phyloP scores from a whole-genome alignment of 2,888 invertebrate species.

The Polydrusus cervinus region DNA sequence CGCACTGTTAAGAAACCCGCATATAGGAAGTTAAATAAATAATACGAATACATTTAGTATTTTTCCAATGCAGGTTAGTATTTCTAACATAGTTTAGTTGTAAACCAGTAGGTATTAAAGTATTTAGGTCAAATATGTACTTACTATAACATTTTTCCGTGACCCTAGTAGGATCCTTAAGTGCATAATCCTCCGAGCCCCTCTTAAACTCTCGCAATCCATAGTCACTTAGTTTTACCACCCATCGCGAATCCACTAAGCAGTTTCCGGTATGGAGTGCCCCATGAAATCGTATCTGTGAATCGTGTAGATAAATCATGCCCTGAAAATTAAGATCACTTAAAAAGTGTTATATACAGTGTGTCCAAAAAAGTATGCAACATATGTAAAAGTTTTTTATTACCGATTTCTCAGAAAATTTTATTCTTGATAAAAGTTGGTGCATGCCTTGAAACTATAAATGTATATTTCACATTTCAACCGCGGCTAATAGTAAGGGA shows the following conservation, averaged over 20 bases:
- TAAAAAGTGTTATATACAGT: neutral
- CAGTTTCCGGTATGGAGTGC: conserved; percentile 93
- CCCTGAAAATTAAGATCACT: conserved; percentile 76
- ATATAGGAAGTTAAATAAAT: no score
- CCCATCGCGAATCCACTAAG: conserved; percentile 95
- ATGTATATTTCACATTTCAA: no score
- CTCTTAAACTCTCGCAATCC: conserved; percentile 90
- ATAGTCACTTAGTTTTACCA: conserved; percentile 93
- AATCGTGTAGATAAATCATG: conserved; percentile 92
- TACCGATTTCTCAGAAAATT: no score
- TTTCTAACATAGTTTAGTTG: neutral
- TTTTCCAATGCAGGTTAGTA: neutral
- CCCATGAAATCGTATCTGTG: conserved; percentile 90
- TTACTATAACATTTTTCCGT: conserved; percentile 83
- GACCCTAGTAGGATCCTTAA: conserved; percentile 75
- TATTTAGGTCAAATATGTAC: conserved; percentile 59
- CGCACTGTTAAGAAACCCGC: no score
- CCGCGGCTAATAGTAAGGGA: no score
- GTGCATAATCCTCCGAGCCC: conserved; percentile 79
- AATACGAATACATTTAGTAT: neutral
- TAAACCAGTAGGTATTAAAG: neutral
- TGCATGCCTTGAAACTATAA: no score
- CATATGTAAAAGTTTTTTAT: no score
- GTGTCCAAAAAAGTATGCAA: no score
- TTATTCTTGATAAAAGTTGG: no score